A percentile compares a stretch with the other conserved stretches of the same genome.
These are phyloP conservation scores for Drosophila fungiperda DNA, from an alignment of 2,888 invertebrate species.

Conservation along the genomic window DNA sequence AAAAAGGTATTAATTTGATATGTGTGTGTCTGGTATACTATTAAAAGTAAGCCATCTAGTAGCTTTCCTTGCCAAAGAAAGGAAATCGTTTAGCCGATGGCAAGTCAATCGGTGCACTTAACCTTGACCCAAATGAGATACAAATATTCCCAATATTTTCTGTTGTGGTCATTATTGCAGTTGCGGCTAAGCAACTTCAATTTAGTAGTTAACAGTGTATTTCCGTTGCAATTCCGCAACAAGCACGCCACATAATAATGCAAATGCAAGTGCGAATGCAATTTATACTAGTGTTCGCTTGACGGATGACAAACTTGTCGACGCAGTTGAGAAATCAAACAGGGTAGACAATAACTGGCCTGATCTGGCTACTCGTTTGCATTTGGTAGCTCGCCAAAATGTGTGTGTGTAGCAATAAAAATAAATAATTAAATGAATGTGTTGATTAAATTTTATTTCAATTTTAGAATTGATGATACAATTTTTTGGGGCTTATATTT, in stretches of 20 bases:
- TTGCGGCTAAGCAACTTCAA: conserved; percentile 19
- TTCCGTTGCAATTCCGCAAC: conserved; percentile 59
- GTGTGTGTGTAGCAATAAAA: conserved; percentile 49
- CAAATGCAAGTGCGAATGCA: conserved; percentile 37
- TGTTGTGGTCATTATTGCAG: conserved; percentile 20
- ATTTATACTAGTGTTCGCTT: conserved; percentile 48
- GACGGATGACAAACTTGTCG: conserved; percentile 60
- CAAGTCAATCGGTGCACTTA: conserved; percentile 52
- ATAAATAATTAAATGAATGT: conserved; percentile 14
- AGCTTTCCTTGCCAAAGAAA: conserved; percentile 52
- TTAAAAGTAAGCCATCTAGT: conserved; percentile 53
- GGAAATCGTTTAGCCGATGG: background rate
- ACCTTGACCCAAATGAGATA: conserved; percentile 74
- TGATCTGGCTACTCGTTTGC: conserved; percentile 38
- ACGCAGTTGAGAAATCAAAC: conserved; percentile 57
- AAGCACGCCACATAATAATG: conserved; percentile 37
- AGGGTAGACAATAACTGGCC: conserved; percentile 22
- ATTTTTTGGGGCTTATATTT: background rate
- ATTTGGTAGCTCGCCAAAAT: conserved; percentile 55
- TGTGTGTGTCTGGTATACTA: conserved; percentile 41
- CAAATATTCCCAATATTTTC: background rate
- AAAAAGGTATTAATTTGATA: conserved; percentile 51
- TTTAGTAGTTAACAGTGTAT: conserved; percentile 25
- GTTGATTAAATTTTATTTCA: conserved; percentile 51
- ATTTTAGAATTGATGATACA: background rate